Percentiles rank a stretch among this genome's conserved stretches.
phyloP scores from a whole-genome alignment of 2,797 vertebrate species.

The Labroides dimidiatus region DNA sequence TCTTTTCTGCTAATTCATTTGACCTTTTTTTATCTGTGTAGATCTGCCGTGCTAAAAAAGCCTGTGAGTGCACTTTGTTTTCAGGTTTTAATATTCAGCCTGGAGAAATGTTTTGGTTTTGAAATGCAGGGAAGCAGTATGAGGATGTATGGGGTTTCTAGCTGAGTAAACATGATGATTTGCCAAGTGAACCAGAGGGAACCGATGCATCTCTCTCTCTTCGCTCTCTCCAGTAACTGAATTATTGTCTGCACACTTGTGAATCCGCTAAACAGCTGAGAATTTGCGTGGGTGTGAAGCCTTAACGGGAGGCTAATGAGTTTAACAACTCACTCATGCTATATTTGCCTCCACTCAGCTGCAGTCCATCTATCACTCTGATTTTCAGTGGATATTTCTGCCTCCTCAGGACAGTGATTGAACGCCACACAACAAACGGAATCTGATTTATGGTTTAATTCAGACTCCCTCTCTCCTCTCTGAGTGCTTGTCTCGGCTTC shows the following conservation, averaged over 20 bases:
- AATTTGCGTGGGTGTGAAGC: slow-evolving; percentile 48
- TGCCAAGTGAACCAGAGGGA: slow-evolving; percentile 42
- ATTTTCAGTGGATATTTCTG: slow-evolving; percentile 42
- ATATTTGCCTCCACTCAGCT: slow-evolving; percentile 34
- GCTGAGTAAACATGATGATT: slow-evolving; percentile 42
- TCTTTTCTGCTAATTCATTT: slow-evolving; percentile 48
- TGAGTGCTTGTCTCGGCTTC: slow-evolving; percentile 44
- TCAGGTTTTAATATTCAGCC: slow-evolving; percentile 34
- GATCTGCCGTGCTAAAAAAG: slow-evolving; percentile 47
- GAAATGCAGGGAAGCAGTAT: slow-evolving; percentile 25
- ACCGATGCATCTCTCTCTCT: slow-evolving; percentile 54
- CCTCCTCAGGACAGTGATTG: slow-evolving; percentile 42
- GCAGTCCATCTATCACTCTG: slow-evolving; percentile 58
- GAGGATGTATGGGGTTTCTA: slow-evolving; percentile 28
- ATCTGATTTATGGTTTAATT: slow-evolving; percentile 56
- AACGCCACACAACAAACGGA: slow-evolving; percentile 44
- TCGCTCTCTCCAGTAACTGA: slow-evolving; percentile 34
- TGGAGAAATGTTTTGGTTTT: slow-evolving; percentile 42
- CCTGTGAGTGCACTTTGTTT: slow-evolving; percentile 39
- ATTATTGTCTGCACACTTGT: slow-evolving; percentile 44
- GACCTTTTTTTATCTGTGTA: slow-evolving; percentile 52
- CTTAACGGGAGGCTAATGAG: slow-evolving; percentile 62
- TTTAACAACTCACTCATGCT: slow-evolving; percentile 64
- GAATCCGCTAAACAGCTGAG: slow-evolving; percentile 49
- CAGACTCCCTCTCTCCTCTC: slow-evolving; percentile 24